Conservation (phyloP, 2,888 invertebrate genomes). For the Aradus depressus region DNA sequence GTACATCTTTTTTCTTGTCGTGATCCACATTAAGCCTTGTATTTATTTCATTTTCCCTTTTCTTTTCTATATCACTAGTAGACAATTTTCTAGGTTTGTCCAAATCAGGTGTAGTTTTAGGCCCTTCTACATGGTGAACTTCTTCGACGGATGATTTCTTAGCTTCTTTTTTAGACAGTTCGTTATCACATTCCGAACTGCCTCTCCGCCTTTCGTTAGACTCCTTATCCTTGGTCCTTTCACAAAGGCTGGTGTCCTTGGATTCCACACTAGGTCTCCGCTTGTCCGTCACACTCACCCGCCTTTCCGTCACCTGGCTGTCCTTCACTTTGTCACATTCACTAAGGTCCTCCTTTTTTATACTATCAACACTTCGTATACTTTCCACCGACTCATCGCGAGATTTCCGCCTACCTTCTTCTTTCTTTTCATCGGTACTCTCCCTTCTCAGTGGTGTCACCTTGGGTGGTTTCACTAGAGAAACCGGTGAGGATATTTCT, state of each 20-base stretch:
- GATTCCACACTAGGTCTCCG: constrained; percentile 36
- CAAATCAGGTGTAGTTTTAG: constrained; percentile 14
- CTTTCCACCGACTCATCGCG: constrained; percentile 27
- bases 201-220: constrained; percentile 36
- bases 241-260: constrained; percentile 30
- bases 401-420: constrained; percentile 26
- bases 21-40: constrained; percentile 22
- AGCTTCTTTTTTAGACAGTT: constrained; percentile 4
- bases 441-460: constrained; percentile 25
- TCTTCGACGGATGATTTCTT: constrained; percentile 15
- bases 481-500: constrained; percentile 11
- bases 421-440: constrained; percentile 28
- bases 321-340: constrained; percentile 29
- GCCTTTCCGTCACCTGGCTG: constrained; percentile 30
- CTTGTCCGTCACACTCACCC: constrained; percentile 30
- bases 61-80: constrained; percentile 18
- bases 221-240: constrained; percentile 32
- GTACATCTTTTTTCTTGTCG: constrained; percentile 30
- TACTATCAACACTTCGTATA: constrained; percentile 22
- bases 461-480: constrained; percentile 18
- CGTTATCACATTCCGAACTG: constrained; percentile 26
- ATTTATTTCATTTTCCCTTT: constrained; percentile 27
- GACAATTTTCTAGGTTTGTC: constrained; percentile 15
- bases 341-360: constrained; percentile 27
- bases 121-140: constrained; percentile 16